These are phyloP conservation scores for Gambelia wislizenii DNA, from an alignment of 2,797 vertebrate species.

Conservation along the genomic window DNA sequence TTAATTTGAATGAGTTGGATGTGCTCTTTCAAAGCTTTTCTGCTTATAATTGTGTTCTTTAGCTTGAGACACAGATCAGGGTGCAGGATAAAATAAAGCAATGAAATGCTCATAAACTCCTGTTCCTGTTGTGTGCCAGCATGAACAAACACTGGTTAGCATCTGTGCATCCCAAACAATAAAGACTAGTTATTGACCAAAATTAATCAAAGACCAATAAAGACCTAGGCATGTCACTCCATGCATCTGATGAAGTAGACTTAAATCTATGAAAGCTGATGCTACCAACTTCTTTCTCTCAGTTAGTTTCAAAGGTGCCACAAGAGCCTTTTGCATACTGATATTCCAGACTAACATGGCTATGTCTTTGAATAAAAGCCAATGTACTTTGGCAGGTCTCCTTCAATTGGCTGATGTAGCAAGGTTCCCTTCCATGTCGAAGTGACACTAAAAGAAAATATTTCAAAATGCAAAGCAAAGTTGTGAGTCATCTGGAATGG, in stretches of 20 bases:
- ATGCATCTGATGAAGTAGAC: too few species aligned
- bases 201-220: too few species aligned
- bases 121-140: conserved; percentile 33
- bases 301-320: too few species aligned
- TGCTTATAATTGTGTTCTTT: neutral
- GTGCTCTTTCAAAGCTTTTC: neutral
- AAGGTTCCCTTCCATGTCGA: conserved; percentile 53
- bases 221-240: too few species aligned
- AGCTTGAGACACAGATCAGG: neutral
- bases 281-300: too few species aligned
- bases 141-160: conserved; percentile 39
- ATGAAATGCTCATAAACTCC: neutral
- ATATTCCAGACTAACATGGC: too few species aligned
- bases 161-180: conserved; percentile 25
- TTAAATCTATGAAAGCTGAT: too few species aligned
- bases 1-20: neutral
- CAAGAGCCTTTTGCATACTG: too few species aligned
- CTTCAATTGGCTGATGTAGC: conserved; percentile 50
- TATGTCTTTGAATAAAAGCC: too few species aligned
- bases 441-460: conserved; percentile 31
- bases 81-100: neutral
- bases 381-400: too few species aligned
- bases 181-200: too few species aligned
- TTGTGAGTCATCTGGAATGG: conserved; percentile 29
- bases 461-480: conserved; percentile 47